Percentiles rank a stretch among this genome's conserved stretches.
Evolutionary conservation across 2,888 invertebrate species (phyloP).

Genomic region (Anthophora plumipes): DNA sequence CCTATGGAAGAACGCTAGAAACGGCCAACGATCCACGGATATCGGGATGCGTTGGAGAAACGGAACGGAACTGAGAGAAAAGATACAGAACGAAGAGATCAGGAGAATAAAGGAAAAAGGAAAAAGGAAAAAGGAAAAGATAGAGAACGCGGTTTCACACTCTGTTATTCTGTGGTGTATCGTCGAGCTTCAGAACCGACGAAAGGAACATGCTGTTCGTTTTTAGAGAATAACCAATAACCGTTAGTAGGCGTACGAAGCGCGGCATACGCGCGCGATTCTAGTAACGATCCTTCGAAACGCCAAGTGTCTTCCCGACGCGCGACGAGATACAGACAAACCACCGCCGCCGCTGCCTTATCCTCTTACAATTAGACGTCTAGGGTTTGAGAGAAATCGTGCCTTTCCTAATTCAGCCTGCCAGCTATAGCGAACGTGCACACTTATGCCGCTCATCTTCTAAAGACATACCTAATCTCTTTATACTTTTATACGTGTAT

Average conservation of each 20-base stretch:
- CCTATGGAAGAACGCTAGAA: constrained; percentile 27
- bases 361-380: constrained; percentile 63
- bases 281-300: constrained; percentile 34
- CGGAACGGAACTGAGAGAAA: neutral
- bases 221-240: neutral
- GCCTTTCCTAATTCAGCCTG: constrained; percentile 79
- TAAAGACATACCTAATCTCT: constrained; percentile 49
- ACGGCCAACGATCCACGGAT: constrained; percentile 36
- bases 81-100: neutral
- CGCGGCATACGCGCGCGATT: constrained; percentile 14
- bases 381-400: constrained; percentile 76
- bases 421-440: constrained; percentile 64
- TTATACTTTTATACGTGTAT: constrained; percentile 68
- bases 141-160: constrained; percentile 41
- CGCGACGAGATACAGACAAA: constrained; percentile 64
- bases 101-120: neutral
- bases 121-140: neutral
- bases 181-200: constrained; percentile 40
- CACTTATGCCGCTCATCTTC: constrained; percentile 58
- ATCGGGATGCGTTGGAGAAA: constrained; percentile 42
- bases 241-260: neutral
- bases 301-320: constrained; percentile 76
- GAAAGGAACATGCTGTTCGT: neutral
- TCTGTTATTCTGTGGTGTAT: constrained; percentile 83
- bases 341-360: constrained; percentile 67